These are phyloP conservation scores for Rotaria sp. DNA, from an alignment of 2,888 invertebrate species.

Conservation along the genomic window DNA sequence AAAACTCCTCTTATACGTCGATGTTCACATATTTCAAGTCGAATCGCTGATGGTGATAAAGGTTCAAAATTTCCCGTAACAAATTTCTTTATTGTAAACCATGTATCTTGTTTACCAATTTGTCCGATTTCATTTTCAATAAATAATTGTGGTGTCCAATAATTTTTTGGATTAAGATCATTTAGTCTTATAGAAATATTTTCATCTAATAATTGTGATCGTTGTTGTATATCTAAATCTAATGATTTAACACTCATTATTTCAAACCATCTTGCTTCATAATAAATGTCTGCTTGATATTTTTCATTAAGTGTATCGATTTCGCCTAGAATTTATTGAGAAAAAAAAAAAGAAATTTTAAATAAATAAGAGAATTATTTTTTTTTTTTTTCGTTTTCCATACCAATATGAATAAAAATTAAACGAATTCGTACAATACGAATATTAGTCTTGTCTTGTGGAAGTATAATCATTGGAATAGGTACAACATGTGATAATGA, in stretches of 20 bases:
- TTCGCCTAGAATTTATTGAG: neutral
- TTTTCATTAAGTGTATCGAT: constrained; percentile 39
- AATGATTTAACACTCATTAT: neutral
- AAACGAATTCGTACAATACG: neutral
- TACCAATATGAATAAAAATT: constrained; percentile 19
- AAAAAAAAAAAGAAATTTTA: no score
- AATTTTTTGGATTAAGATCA: neutral
- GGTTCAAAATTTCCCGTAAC: neutral
- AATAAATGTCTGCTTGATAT: constrained; percentile 37
- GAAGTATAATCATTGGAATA: no score
- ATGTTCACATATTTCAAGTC: neutral
- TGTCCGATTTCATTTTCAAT: constrained; percentile 36
- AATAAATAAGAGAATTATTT: no score
- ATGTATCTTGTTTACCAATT: neutral
- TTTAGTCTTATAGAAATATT: neutral
- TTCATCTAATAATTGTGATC: constrained; percentile 9
- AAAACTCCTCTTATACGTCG: constrained; percentile 25
- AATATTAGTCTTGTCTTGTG: neutral
- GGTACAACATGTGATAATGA: neutral
- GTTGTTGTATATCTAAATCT: neutral
- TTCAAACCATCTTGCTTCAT: constrained; percentile 28
- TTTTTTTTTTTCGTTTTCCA: neutral
- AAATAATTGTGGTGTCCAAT: constrained; percentile 34
- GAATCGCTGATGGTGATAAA: neutral
- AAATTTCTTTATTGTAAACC: neutral